Base-by-base conservation (phyloP, 2,797 vertebrate genomes). In the Spondyliosoma cantharus region DNA sequence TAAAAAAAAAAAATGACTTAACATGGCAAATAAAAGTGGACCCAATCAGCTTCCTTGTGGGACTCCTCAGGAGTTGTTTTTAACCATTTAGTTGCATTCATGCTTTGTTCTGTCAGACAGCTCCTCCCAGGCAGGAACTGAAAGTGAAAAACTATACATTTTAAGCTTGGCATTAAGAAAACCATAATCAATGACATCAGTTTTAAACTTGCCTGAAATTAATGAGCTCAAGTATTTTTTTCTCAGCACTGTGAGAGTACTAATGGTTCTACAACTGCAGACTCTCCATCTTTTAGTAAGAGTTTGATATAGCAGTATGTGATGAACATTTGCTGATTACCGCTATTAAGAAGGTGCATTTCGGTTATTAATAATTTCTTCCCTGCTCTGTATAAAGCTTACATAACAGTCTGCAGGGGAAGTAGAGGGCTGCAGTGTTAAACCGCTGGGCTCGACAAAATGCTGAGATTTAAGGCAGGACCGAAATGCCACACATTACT, bases 351-450 rank as follows among this genome's bases (percentile, higher is more conserved):
- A 77, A 27, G 16, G 25, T 66, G 27, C 5, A 57, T 80, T 81
- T 84, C 19, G 59, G 63, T 71, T 59, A 73, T 83, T 64, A 88
- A 84, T 88, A 29, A 85, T 84, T 75, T 37, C 70, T 73, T 57
- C 71, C 71, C 53, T 25, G 49, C 59, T 74, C 53, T n/a, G 52
- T 75, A 48, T 64, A 70, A 73, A 63, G 25, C 66, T 82, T 62
- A 76, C 19, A 63, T 61, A 81, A 87, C n/a, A 49, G 63, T 69
- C 68, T 70, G 70, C 73, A 68, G 68, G 64, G 70, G 42, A 64
- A 66, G 46, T 53, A 42, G 62, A 53, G 49, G 22, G 81, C 49
- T 32, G 11, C 67, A 45, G n/a, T 15, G 58, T 74, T 74, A 78
- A 85, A 67, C 65, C 60, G 19, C 59, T 25, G 76, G 59, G 46